Base-by-base conservation (phyloP, 2,797 vertebrate species). In the Myripristis jacobus region DNA sequence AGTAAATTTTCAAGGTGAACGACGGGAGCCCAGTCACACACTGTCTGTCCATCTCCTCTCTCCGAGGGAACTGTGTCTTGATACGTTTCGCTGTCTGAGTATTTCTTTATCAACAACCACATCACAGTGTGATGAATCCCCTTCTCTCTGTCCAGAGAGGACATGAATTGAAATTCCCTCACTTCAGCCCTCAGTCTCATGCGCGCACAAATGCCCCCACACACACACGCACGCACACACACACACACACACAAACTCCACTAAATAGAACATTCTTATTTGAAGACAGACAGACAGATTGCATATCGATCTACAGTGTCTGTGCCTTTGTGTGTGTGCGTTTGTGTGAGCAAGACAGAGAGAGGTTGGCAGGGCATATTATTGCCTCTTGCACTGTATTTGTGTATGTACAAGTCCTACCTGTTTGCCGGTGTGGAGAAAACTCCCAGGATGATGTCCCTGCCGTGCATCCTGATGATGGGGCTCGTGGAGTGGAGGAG, bases 351-450 rank as follows among this genome's bases (percentile, higher is more conserved):
- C 31, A 15, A 34, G 29, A 34, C 1, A 31, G 34, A n/a, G 3
- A 11, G 34, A 36, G 34, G 12, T 36, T 36, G 9, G 2, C 13
- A 22, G n/a, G 24, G 6, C 12, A 19, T 21, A 18, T 48, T 27
- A 73, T 31, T 29, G 15, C 36, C 29, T 60, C 15, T 36, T 22
- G 22, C 2, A 36, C 21, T 21, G 21, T 53, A 21, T 46, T 70
- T 34, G 36, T 36, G 6, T 18, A 5, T n/a, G 43, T 70, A 7
- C 50, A 5, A 24, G 48, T 24, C 15, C 46, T 86, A 98, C 96
- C 97, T 98, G 95, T 99, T 98, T 21, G 95, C 70, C 0, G 97
- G 97, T 0, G 97, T 99, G 75, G 97, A 98, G 90, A 99, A 98
- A 63, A 98, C 94, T 0, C 95, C 97, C 7, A 99, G 93, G 75